phyloP scores from a whole-genome alignment of 2,113 vertebrate species.

The Turnix velox region DNA sequence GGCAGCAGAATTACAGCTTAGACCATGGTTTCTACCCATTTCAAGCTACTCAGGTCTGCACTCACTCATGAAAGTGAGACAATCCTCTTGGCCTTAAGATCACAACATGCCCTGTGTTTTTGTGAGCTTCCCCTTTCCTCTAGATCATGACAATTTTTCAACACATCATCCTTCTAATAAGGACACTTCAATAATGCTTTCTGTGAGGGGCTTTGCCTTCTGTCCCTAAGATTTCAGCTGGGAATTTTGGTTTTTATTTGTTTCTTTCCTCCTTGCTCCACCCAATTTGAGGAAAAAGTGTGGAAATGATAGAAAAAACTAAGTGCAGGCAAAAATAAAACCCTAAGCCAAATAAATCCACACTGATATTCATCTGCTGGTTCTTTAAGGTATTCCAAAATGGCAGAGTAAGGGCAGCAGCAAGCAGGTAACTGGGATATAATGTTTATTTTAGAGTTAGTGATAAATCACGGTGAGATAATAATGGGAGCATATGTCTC shows the following conservation, averaged over 20 bases:
- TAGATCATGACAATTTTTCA: background rate
- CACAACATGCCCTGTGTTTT: background rate
- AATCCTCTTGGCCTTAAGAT: background rate
- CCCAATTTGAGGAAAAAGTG: background rate
- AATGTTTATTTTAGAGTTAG: conserved; percentile 61
- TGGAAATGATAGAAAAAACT: background rate
- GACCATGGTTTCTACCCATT: background rate
- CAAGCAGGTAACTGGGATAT: conserved; percentile 51
- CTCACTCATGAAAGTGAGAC: fast-evolving
- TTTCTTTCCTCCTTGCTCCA: background rate
- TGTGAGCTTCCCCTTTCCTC: background rate
- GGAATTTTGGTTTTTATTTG: background rate
- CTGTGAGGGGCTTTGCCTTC: background rate
- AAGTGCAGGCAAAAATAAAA: background rate
- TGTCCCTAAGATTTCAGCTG: background rate
- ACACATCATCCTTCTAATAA: background rate
- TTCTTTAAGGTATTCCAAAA: conserved; percentile 51
- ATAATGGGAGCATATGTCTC: conserved; percentile 70
- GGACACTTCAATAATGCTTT: background rate
- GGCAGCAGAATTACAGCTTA: background rate
- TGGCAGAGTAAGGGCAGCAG: conserved; percentile 10
- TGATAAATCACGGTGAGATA: conserved; percentile 70
- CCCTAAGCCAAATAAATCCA: background rate
- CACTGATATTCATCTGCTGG: background rate
- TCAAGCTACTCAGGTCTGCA: background rate